These are phyloP conservation scores for Caenorhabditis becei DNA, from an alignment of 2,888 invertebrate species.

Conservation along the genomic window DNA sequence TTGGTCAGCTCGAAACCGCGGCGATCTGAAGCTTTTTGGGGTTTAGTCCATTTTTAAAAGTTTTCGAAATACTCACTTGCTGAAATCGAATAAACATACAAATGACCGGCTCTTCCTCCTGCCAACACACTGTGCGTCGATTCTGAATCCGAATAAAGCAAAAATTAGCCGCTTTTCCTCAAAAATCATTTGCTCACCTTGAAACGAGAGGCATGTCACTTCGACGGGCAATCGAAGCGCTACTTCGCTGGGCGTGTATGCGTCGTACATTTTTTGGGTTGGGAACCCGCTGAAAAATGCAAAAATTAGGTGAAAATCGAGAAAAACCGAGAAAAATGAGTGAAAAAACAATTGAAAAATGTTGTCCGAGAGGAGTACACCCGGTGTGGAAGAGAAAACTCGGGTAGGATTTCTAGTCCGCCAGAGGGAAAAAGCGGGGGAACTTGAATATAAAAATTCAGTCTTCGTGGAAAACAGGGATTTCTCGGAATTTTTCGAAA, in stretches of 20 bases:
- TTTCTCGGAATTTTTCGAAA: too few relatives aligned
- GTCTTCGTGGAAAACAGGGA: too few relatives aligned
- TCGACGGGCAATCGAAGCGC: conserved; percentile 73
- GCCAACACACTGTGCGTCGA: conserved; percentile 64
- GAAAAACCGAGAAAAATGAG: background rate
- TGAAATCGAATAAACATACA: conserved; percentile 60
- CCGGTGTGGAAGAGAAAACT: conserved; percentile 8
- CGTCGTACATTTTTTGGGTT: conserved; percentile 73
- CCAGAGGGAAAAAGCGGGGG: background rate
- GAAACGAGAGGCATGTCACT: conserved; percentile 66
- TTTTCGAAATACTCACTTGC: conserved; percentile 29
- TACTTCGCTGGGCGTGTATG: conserved; percentile 76
- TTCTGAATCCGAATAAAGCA: conserved; percentile 48
- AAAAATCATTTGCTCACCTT: conserved; percentile 45
- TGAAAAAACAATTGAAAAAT: background rate
- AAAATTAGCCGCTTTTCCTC: background rate
- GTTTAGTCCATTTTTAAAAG: background rate
- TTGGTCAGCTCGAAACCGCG: conserved; percentile 58
- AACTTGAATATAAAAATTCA: background rate
- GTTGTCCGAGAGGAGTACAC: conserved; percentile 29
- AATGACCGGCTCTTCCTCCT: conserved; percentile 66
- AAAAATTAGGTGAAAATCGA: background rate
- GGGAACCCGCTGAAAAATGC: conserved; percentile 20
- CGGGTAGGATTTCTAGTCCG: background rate
- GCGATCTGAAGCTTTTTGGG: conserved; percentile 43